Base-by-base conservation (phyloP, 2,797 vertebrate species). In the Gambusia yucatana region DNA sequence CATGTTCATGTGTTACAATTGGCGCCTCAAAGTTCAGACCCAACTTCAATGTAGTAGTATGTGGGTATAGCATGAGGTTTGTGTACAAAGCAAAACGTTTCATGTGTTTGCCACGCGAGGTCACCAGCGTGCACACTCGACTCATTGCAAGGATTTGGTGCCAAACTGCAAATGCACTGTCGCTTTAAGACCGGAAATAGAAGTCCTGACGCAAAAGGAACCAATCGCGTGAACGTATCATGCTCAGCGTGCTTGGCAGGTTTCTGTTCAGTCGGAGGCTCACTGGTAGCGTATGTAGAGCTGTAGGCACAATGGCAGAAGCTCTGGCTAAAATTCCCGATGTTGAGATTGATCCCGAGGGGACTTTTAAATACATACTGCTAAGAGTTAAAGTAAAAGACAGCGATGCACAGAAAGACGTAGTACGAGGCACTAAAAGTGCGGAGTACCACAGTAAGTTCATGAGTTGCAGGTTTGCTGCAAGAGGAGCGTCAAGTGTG, bases 371-470 rank as follows among this genome's bases (percentile, higher is more conserved):
- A 86, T 98, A 98, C 86, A 97, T 98, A 77, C 89, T 97, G 90
- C 87, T 97, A 86, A 95, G 92, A n/a, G 87, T 97, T 77, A 96
- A 94, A 81, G 91, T 93, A 17, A 96, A 95, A 87, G 92, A 86
- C 80, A 95, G 88, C 76, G 88, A 92, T 13, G 92, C 89, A 30
- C 80, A 90, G 71, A 96, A 97, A 82, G 92, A 96, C 81, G 94
- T 98, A 84, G 96, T 98, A 22, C 95, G 97, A 59, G 97, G 97
- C 91, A 97, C 96, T 33, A 95, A 93, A 88, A 95, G 90, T 89
- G 97, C 97, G 28, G 95, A 98, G 91, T 98, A 96, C 88, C 97
- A 97, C 96, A 97, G 97, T 97, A 96, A 96, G 97, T 96, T 63
- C 0, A 39, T 65, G n/a, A 1, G 25, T 28, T 72, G 52, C 2